phyloP scores from a whole-genome alignment of 2,888 invertebrate species.

The Sarcophaga variegata region DNA sequence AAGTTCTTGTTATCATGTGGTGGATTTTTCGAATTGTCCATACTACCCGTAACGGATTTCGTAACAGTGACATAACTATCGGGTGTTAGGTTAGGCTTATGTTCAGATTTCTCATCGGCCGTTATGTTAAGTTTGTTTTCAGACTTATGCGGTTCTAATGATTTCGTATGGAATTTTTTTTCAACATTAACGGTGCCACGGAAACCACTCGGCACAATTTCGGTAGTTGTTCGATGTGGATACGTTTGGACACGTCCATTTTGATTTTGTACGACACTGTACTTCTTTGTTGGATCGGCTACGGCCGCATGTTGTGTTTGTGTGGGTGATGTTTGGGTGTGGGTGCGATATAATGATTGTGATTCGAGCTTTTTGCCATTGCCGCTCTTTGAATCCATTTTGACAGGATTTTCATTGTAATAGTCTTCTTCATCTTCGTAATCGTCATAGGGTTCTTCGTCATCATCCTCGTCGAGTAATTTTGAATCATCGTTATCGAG shows the following conservation, averaged over 20 bases:
- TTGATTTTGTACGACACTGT: conserved; percentile 79
- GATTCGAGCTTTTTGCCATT: conserved; percentile 48
- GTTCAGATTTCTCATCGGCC: conserved; percentile 74
- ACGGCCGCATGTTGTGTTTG: conserved; percentile 78
- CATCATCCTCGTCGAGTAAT: conserved; percentile 83
- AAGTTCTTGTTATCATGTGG: conserved; percentile 87
- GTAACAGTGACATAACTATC: conserved; percentile 90
- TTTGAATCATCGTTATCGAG: conserved; percentile 68
- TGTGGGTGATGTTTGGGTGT: conserved; percentile 76
- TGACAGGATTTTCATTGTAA: conserved; percentile 82
- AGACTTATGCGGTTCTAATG: conserved; percentile 75
- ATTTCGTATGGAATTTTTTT: conserved; percentile 81
- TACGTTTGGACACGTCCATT: conserved; percentile 78
- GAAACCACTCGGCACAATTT: conserved; percentile 80
- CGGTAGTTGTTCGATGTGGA: conserved; percentile 76
- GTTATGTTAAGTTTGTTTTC: conserved; percentile 75
- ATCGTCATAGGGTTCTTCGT: conserved; percentile 82
- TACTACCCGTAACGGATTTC: conserved; percentile 89
- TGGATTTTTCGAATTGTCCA: conserved; percentile 85
- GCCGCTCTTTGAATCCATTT: conserved; percentile 73
- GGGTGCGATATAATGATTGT: conserved; percentile 71
- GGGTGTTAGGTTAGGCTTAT: conserved; percentile 80
- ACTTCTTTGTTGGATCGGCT: conserved; percentile 74
- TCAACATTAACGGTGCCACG: conserved; percentile 81
- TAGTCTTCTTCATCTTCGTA: conserved; percentile 85